Percentiles rank a stretch among this genome's conserved stretches.
These are phyloP conservation scores for Lathronympha strigana DNA, from an alignment of 2,888 invertebrate genomes.

Conservation along the genomic window DNA sequence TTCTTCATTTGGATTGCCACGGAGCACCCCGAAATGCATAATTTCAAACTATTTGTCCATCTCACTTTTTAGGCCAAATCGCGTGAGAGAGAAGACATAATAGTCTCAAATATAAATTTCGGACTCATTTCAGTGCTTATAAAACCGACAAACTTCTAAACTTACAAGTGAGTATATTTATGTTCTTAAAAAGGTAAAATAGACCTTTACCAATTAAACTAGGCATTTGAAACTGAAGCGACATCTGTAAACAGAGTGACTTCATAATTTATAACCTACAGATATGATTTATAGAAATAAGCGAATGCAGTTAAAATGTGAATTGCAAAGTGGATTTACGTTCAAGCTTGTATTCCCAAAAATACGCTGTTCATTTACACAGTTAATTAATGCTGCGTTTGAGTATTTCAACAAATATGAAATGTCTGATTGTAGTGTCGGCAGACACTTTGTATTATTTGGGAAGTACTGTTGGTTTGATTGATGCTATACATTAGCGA, in stretches of 20 bases:
- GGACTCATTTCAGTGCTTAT: neutral
- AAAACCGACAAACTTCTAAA: neutral
- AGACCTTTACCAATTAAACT: neutral
- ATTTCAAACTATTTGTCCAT: neutral
- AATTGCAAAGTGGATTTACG: neutral
- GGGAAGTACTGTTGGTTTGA: too few species aligned
- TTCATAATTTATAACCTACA: neutral
- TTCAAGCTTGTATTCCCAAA: neutral
- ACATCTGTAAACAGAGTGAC: neutral
- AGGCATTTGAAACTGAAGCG: too few species aligned
- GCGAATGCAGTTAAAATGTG: neutral
- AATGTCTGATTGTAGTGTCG: too few species aligned
- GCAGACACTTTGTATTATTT: too few species aligned
- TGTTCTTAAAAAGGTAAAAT: neutral
- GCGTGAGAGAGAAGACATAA: neutral
- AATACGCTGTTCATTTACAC: neutral
- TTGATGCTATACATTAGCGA: too few species aligned
- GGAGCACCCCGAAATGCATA: neutral
- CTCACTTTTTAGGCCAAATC: neutral
- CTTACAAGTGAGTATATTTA: neutral
- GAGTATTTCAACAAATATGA: neutral
- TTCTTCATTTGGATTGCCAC: slow-evolving; percentile 19
- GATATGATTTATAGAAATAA: neutral
- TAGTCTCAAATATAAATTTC: neutral
- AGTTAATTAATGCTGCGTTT: neutral